Evolutionary conservation across 2,113 vertebrate species (phyloP), one percentile per base, ranked within the genome.

Genomic region (Campylomormyrus numenius): DNA sequence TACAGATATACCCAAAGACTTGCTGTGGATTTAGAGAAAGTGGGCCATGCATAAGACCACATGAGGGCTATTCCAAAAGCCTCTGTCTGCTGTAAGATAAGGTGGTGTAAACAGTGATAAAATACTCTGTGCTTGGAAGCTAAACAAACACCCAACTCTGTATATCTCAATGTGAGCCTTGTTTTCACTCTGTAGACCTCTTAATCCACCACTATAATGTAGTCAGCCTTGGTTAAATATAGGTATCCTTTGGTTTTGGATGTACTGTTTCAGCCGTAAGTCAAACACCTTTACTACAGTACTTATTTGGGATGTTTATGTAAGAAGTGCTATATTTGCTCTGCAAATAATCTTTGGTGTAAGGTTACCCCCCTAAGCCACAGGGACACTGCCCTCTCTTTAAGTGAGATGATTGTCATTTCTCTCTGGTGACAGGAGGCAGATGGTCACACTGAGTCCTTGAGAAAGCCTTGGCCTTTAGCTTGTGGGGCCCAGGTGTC

Each of bases 381-480:
- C 15, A 77, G 70, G 11, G 70, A 35, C 70, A 74, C 10, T 39
- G 70, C 35, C 31, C 35, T 42, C 35, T 80, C 74, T 35, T 42
- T 80, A 80, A 39, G 15, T 42, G 74, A 70, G 62, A 27, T 70
- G 27, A 70, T 10, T 31, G 62, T 66, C 24, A 27, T n/a, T 66
- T 66, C 3, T 66, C 62, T 66, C 62, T 17, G 11, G 70, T 39
- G 31, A 77, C 70, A 39, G 70, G 70, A 77, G 48, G 17, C 24
- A 85, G 58, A 35, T 70, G 74, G 87, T 77, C 77, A 42, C 50
- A 19, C 24, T 19, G 58, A 74, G 21, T 31, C 24, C 62, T 58
- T 86, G 90, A 88, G 48, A 85, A 49, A 27, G 46, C 46, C 84
- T 50, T 85, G 45, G 48, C 70, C 31, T 77, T 77, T 77, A 77